These are phyloP conservation scores for Listronotus oregonensis DNA, from an alignment of 1,140 invertebrate genomes.

Conservation along the genomic window DNA sequence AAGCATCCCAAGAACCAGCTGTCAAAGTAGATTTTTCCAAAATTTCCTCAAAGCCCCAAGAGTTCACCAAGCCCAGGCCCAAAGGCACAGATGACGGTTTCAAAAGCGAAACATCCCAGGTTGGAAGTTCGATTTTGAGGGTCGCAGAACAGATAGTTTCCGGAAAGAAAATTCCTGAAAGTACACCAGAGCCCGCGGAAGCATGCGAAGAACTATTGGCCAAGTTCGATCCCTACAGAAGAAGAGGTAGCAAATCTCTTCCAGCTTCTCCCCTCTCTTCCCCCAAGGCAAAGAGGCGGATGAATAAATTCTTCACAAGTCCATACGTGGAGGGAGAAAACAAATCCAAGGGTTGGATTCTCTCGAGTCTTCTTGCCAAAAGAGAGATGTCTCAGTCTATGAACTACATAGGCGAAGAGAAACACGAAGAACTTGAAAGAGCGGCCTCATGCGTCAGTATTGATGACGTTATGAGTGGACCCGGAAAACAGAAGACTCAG, in stretches of 20 bases:
- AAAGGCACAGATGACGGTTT: conserved; percentile 69
- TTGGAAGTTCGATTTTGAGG: conserved; percentile 71
- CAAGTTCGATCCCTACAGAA: conserved; percentile 53
- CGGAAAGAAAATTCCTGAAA: conserved; percentile 54
- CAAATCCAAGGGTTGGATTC: conserved; percentile 61
- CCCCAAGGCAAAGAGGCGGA: conserved; percentile 61
- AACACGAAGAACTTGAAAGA: conserved; percentile 41
- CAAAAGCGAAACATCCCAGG: conserved; percentile 70
- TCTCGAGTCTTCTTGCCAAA: conserved; percentile 59
- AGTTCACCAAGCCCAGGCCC: conserved; percentile 22
- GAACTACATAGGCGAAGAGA: conserved; percentile 57
- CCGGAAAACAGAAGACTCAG: conserved; percentile 34
- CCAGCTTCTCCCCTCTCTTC: conserved; percentile 70
- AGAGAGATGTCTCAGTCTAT: conserved; percentile 58
- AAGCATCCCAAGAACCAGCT: conserved; percentile 13
- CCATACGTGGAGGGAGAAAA: conserved; percentile 53
- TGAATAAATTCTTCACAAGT: conserved; percentile 62
- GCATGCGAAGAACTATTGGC: conserved; percentile 42
- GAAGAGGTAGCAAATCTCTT: conserved; percentile 70
- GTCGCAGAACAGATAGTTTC: conserved; percentile 75
- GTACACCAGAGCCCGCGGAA: conserved; percentile 44
- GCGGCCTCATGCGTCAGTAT: conserved; percentile 37
- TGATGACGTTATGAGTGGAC: conserved; percentile 25
- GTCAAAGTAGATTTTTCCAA: conserved; percentile 61
- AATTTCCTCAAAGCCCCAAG: conserved; percentile 1